A percentile compares a stretch with the other conserved stretches of the same genome.
These are phyloP conservation scores for Sebastes fasciatus DNA, from an alignment of 2,113 vertebrate species.

Conservation along the genomic window DNA sequence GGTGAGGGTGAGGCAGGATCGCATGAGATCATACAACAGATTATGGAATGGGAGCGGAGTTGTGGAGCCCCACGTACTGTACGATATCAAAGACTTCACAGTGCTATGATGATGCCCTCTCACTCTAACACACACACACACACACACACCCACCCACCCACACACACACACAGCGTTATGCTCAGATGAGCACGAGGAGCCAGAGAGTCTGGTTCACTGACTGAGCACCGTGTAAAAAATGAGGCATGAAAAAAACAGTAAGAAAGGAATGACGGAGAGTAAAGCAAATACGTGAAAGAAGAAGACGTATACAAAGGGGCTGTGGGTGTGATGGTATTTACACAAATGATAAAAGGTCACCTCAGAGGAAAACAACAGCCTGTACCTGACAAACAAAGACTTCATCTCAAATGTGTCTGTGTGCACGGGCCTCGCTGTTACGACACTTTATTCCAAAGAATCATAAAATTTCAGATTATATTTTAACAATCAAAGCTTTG, in stretches of 20 bases:
- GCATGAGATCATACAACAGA: constrained; percentile 68
- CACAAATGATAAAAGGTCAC: constrained; percentile 26
- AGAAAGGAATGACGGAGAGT: constrained; percentile 39
- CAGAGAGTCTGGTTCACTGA: constrained; percentile 66
- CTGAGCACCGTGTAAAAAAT: constrained; percentile 51
- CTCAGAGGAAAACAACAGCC: not conserved
- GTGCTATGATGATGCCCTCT: constrained; percentile 37
- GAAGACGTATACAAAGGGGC: not conserved
- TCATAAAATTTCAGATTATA: not conserved
- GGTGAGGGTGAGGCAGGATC: constrained; percentile 52
- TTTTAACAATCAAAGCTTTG: not conserved
- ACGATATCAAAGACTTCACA: constrained; percentile 45
- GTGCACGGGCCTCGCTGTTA: not conserved
- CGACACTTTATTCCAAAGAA: not conserved
- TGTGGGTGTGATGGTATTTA: constrained; percentile 43
- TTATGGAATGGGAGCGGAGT: constrained; percentile 64
- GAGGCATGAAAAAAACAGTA: constrained; percentile 33
- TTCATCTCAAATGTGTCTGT: not conserved
- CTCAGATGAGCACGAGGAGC: constrained; percentile 65
- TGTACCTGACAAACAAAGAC: not conserved
- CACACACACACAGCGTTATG: constrained; percentile 21
- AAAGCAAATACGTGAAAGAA: not conserved
- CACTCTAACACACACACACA: not conserved
- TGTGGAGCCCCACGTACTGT: constrained; percentile 43
- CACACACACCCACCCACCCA: not conserved